phyloP scores from a whole-genome alignment of 2,888 invertebrate genomes.

The Omphaloscelis lunosa region DNA sequence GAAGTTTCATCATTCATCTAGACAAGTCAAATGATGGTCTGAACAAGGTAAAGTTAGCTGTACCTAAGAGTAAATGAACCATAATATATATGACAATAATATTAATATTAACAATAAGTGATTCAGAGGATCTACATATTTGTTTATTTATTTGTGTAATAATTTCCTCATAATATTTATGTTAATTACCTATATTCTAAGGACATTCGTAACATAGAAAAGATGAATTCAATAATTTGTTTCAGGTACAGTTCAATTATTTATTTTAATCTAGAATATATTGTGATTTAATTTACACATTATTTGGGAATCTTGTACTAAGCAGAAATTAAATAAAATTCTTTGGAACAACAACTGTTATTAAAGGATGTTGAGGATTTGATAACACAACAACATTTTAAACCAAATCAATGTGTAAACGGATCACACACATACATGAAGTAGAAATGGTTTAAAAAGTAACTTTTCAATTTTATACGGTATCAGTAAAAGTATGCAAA shows the following conservation, averaged over 20 bases:
- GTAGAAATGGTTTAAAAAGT: neutral
- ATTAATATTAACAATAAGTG: neutral
- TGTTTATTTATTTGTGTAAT: neutral
- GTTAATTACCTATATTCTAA: too few species aligned
- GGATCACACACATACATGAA: neutral
- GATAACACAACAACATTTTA: neutral
- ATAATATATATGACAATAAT: neutral
- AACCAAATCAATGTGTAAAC: neutral
- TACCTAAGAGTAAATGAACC: neutral
- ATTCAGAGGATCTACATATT: neutral
- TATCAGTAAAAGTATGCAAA: constrained; percentile 4
- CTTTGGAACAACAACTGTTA: constrained; percentile 1
- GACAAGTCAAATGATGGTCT: too few species aligned
- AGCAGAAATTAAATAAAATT: neutral
- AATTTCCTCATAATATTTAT: neutral
- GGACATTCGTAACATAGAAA: neutral
- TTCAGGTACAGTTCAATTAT: neutral
- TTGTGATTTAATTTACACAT: neutral
- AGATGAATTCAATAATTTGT: neutral
- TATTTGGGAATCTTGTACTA: neutral
- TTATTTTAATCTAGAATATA: neutral
- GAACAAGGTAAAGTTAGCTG: neutral
- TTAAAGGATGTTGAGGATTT: neutral
- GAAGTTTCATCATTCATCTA: neutral
- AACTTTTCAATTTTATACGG: neutral